Evolutionary conservation across 1,140 invertebrate genomes (phyloP), one percentile per base, ranked within the genome.

Genomic region (Bombus cullumanus): DNA sequence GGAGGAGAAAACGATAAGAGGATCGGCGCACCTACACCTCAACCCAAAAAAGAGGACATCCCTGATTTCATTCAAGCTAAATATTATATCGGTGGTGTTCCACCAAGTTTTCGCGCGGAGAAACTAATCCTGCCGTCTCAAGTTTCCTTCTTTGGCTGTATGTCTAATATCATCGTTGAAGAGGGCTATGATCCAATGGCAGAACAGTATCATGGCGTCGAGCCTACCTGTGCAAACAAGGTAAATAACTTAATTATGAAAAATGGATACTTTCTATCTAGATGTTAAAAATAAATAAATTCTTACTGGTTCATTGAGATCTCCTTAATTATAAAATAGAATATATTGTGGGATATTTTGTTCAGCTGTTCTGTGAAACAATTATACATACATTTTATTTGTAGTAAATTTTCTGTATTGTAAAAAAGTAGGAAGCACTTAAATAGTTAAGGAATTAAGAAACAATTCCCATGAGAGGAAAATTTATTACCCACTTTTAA

Each of bases 1-100:
- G 96, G 96, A 78, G 97, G 97, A n/a, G 97, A 97, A 84, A 96
- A 96, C 86, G 97, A 98, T 90, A 96, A 97, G 71, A 96, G 96
- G 78, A 96, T 97, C 57, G 97, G 96, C 6, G 96, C 96, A 4
- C 96, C 97, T 5, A 95, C 96, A 0, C 96, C 96, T 12, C 97
- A 96, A 25, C 95, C 96, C 0, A 94, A 92, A 57, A 95, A 95
- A 89, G 95, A 96, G 37, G 94, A 96, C 83, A 96, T 98, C 66
- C 97, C 97, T 8, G 97, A 98, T 93, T 94, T 97, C 57, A 94
- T 95, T 0, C 93, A 94, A 80, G 96, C 96, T 1, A 94, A 96
- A 62, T 97, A 97, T 92, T 98, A 97, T 93, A 96, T 98, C 88
- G 98, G 98, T 15, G 98, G 98, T 1, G 95, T 98, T 18, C 97